Evolutionary conservation across 2,113 vertebrate genomes (phyloP).

Genomic region (Nansenia antarctica): DNA sequence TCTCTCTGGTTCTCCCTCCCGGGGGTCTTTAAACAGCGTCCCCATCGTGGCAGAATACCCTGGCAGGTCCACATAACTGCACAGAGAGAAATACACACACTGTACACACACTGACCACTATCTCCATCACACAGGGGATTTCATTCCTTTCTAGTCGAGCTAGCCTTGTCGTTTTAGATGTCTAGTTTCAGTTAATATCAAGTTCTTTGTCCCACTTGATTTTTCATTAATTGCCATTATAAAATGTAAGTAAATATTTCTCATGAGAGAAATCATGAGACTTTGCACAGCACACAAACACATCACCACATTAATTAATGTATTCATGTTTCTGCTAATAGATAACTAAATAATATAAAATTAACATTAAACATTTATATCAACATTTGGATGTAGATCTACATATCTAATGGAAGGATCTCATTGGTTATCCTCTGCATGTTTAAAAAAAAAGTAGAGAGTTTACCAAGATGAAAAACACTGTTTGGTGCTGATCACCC

Average conservation of each 20-base stretch:
- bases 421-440: not conserved
- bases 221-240: too few species aligned
- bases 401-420: not conserved
- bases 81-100: conserved; percentile 7
- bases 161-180: not conserved
- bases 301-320: not conserved
- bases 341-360: too few species aligned
- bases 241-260: too few species aligned
- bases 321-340: too few species aligned
- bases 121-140: not conserved
- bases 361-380: too few species aligned
- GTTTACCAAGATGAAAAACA: conserved; percentile 94
- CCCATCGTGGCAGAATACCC: conserved; percentile 91
- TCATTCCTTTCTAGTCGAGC: not conserved
- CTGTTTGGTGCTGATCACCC: conserved; percentile 94
- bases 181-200: not conserved
- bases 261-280: too few species aligned
- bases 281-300: too few species aligned
- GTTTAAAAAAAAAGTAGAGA: not conserved
- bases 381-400: too few species aligned
- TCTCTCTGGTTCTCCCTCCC: conserved; percentile 76
- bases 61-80: conserved; percentile 80
- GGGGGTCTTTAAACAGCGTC: conserved; percentile 83
- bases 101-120: not conserved
- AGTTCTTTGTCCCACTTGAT: too few species aligned